A percentile compares a stretch with the other conserved stretches of the same genome.
phyloP scores from a whole-genome alignment of 2,113 vertebrate genomes.

The Lepidothrix coronata region DNA sequence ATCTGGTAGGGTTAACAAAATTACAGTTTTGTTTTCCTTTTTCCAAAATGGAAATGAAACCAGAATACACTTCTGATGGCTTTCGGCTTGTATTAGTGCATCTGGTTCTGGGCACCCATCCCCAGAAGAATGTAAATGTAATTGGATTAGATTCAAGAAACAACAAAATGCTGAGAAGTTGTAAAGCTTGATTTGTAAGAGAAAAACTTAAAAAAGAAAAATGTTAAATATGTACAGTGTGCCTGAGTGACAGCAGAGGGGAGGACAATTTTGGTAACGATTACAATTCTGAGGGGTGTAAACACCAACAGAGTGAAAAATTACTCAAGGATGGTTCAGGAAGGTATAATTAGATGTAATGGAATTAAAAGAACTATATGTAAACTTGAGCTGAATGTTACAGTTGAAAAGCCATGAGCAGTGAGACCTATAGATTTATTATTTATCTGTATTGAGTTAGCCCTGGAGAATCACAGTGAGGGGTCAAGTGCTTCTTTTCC shows the following conservation, averaged over 20 bases:
- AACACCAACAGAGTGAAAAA: background rate
- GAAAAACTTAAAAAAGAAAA: background rate
- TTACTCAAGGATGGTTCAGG: background rate
- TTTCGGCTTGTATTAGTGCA: conserved; percentile 3
- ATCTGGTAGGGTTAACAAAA: conserved; percentile 1
- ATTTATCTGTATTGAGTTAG: background rate
- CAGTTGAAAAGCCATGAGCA: background rate
- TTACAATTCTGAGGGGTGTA: background rate
- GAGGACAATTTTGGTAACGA: background rate
- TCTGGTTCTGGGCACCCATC: conserved; percentile 3
- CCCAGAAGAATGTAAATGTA: conserved; percentile 18
- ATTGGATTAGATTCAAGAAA: background rate
- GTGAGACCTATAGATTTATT: background rate
- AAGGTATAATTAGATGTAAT: background rate
- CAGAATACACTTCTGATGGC: background rate
- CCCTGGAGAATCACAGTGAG: background rate
- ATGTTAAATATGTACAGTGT: background rate
- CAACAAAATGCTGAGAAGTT: background rate
- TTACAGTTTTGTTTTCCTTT: background rate
- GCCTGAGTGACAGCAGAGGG: background rate
- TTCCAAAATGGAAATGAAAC: conserved; percentile 37
- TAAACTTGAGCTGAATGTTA: background rate
- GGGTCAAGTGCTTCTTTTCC: background rate
- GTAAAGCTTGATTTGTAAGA: conserved; percentile 5
- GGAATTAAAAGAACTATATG: background rate